Base-by-base conservation (phyloP, 2,888 invertebrate genomes). In the Tromatobia lineatoria region DNA sequence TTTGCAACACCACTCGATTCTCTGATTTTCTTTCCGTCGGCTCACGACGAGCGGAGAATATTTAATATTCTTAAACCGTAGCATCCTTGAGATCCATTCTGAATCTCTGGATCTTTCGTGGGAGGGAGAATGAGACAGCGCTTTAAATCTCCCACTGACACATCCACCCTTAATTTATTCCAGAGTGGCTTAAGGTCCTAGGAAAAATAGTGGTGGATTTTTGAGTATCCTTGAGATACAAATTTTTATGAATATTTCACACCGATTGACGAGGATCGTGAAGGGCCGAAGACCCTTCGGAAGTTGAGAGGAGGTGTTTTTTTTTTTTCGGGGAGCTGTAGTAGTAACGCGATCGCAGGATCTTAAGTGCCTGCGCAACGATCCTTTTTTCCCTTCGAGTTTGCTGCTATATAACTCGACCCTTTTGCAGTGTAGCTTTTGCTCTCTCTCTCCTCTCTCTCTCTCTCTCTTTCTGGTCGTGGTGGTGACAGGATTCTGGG, bases 401-500 rank as follows among this genome's bases (percentile, higher is more conserved):
- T 38, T 54, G 11, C 54, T 34, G 11, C 18, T 66, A 73, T 61
- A 67, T 61, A 76, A 52, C 80, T 70, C 76, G 83, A 80, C 80
- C 83, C 83, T 77, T 84, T 77, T 61, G 80, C 83, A 69, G 73
- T 50, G 59, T 76, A 54, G 23, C 50, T 66, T 71, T 77, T 34
- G 34, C 57, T 50, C 34, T 20, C 69, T 42, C 75, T 23, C 59
- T 66, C 77, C 59, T 66, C 71, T 77, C 42, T 47, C 57, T 50
- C 34, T 20, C 69, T 52, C 75, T 23, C 59, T 66, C 71, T 77
- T 38, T 47, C 42, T 50, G 52, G 61, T 64, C 59, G 47, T 54
- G 86, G 91, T 91, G 92, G 92, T 93, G 93, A 93, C 92, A 92
- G 92, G 89, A 91, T 92, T 92, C 93, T 92, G 93, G 93, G 93